Conservation (phyloP, 2,113 vertebrate genomes). For the Gallinago paraguaiae region DNA sequence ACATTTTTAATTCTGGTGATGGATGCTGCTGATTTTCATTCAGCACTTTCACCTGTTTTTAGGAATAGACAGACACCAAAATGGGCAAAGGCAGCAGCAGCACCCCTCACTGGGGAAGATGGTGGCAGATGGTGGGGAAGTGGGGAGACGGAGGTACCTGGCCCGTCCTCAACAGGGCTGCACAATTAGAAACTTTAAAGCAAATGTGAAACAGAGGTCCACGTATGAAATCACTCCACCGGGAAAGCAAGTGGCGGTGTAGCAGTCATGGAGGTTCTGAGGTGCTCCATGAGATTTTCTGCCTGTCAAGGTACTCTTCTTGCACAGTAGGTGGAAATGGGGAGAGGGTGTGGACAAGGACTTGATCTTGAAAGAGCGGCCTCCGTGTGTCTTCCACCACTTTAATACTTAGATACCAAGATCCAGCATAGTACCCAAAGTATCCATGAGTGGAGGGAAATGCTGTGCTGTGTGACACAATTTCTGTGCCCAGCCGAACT, state of each 20-base stretch:
- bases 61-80: neutral
- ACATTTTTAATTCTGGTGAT: neutral
- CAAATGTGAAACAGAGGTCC: neutral
- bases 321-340: neutral
- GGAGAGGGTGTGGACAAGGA: no score
- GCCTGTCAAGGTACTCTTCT: neutral
- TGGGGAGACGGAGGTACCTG: neutral
- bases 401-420: neutral
- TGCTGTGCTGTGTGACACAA: neutral
- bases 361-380: neutral
- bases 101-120: neutral
- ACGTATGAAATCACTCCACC: neutral
- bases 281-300: neutral
- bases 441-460: neutral
- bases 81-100: neutral
- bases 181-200: neutral
- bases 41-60: neutral
- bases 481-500: neutral
- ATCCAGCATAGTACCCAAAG: neutral
- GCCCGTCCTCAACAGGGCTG: neutral
- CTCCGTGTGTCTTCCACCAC: neutral
- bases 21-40: neutral
- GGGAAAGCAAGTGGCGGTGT: neutral
- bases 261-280: neutral
- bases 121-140: neutral